Evolutionary conservation across 2,888 invertebrate genomes (phyloP).

Genomic region (Andrena bicolor): DNA sequence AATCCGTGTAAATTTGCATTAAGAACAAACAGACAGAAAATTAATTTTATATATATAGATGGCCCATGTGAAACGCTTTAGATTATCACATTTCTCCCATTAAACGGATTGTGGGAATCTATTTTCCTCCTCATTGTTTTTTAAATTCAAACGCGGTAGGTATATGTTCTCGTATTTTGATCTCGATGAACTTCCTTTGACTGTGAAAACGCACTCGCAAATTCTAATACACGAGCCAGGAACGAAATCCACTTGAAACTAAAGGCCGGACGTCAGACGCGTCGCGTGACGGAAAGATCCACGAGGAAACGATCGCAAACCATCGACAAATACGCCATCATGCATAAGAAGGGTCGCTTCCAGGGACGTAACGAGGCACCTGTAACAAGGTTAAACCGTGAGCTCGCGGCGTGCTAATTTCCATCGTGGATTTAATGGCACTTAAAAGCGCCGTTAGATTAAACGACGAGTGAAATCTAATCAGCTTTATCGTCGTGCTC

Average conservation of each 20-base stretch:
- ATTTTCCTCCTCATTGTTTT: too few species aligned
- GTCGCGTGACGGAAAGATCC: background rate
- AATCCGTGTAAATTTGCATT: too few species aligned
- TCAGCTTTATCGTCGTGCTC: conserved; percentile 53
- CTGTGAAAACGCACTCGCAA: background rate
- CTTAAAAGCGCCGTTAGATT: conserved; percentile 63
- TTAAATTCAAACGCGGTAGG: too few species aligned
- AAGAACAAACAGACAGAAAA: too few species aligned
- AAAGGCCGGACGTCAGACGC: background rate
- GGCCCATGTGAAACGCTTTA: too few species aligned
- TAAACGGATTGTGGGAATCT: too few species aligned
- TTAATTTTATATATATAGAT: too few species aligned
- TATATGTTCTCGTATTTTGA: too few species aligned
- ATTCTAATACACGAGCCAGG: background rate
- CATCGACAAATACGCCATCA: conserved; percentile 36
- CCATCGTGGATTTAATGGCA: conserved; percentile 62
- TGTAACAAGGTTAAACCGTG: conserved; percentile 62
- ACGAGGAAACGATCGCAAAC: conserved; percentile 20
- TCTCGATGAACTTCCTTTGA: too few species aligned
- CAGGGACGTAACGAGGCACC: conserved; percentile 48
- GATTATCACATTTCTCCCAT: too few species aligned
- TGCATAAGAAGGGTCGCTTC: conserved; percentile 43
- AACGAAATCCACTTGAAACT: background rate
- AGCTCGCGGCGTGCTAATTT: conserved; percentile 62
- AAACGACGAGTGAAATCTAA: conserved; percentile 59